phyloP scores from a whole-genome alignment of 1,140 invertebrate genomes.

The Drosophila parvula region DNA sequence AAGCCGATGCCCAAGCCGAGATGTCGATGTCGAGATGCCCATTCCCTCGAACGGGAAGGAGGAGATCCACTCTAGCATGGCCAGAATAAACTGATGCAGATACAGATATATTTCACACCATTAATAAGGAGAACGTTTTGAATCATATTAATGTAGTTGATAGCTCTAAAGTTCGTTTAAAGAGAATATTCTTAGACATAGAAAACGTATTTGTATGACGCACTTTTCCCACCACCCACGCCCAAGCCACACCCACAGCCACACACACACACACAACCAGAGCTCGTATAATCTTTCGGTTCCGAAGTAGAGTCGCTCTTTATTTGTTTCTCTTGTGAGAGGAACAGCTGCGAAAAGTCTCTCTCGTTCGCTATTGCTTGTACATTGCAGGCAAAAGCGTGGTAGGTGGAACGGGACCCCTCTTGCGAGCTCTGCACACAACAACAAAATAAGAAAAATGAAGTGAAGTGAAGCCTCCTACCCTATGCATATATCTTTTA shows the following conservation, averaged over 20 bases:
- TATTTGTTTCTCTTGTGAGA: not conserved
- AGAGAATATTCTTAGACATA: slow-evolving; percentile 57
- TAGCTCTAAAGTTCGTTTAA: slow-evolving; percentile 64
- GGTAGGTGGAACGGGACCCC: no score
- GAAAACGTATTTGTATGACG: slow-evolving; percentile 31
- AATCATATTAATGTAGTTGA: slow-evolving; percentile 68
- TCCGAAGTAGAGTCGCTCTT: not conserved
- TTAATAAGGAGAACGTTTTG: slow-evolving; percentile 47
- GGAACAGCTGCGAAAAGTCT: not conserved
- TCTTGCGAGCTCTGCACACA: not conserved
- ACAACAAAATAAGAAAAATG: not conserved
- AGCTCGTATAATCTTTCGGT: not conserved
- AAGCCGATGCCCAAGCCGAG: slow-evolving; percentile 12
- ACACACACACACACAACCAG: not conserved
- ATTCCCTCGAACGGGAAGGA: not conserved
- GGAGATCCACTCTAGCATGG: slow-evolving; percentile 43
- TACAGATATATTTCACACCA: slow-evolving; percentile 30
- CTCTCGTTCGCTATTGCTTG: not conserved
- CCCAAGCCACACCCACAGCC: not conserved
- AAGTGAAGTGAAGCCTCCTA: slow-evolving; percentile 12
- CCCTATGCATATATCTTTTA: slow-evolving; percentile 18
- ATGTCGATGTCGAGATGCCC: slow-evolving; percentile 6
- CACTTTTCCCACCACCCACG: slow-evolving; percentile 16
- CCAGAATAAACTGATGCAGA: slow-evolving; percentile 27
- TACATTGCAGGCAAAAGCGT: slow-evolving; percentile 2